Evolutionary conservation across 2,888 invertebrate species (phyloP), one percentile per base, ranked within the genome.

Genomic region (Luperina nickerlii): DNA sequence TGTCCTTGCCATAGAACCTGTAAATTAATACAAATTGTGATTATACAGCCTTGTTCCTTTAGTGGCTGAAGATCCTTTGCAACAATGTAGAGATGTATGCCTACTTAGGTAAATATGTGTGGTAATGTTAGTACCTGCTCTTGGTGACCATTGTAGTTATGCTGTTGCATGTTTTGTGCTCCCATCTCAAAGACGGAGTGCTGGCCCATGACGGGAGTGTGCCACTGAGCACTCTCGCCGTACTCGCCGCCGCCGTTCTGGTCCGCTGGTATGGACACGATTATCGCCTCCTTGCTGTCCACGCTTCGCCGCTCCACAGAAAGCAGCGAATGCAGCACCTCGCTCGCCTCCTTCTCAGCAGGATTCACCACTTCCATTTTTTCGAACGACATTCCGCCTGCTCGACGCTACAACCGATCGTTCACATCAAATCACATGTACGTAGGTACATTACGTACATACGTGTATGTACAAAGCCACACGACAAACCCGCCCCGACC

Each of bases 271-370:
- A 97, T 96, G 75, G 97, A 93, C 85, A 97, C 97, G 68, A 97
- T 97, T 82, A 97, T 97, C 54, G 97, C 95, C 85, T 97, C 97
- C 89, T 97, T 97, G 91, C 97, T 97, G 91, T 97, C 97, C 90
- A 97, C 97, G 92, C 97, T 97, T 69, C 98, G 97, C 54, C 98
- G 95, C 93, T 98, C 98, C 85, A 98, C 98, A 15, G 98, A 97
- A 77, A 98, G 94, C 83, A 98, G 94, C 32, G 98, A 97, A 92
- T 98, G 98, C 76, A 98, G 95, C 67, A 98, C 98, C 94, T 98
- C 98, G 91, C 98, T 98, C 38, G 98, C 98, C 93, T 98, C 98
- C 93, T 98, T 98, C 94, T 98, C 98, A 60, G 98, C 98, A 82
- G 97, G 97, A 93, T 97, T 97, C 88, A 97, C 97, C 89, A 97